phyloP scores from a whole-genome alignment of 1,140 invertebrate genomes.

The Dreissena polymorpha region DNA sequence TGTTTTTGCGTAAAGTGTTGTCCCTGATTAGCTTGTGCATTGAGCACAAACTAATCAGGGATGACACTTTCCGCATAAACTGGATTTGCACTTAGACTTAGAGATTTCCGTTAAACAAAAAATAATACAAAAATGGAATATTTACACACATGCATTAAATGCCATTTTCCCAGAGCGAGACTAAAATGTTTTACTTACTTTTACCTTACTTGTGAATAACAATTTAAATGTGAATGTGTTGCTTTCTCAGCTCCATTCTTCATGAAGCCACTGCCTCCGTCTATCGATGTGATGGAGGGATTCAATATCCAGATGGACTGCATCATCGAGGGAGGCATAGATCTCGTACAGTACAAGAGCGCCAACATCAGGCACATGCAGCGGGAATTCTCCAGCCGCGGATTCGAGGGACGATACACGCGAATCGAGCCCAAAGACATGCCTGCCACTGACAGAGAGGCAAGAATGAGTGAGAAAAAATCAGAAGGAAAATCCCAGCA shows the following conservation, averaged over 20 bases:
- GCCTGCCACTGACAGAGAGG: not conserved
- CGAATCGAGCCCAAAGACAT: conserved; percentile 48
- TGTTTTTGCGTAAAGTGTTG: too few relatives aligned
- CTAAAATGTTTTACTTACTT: too few relatives aligned
- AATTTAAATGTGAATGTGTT: not conserved
- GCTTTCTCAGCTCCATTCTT: conserved; percentile 75
- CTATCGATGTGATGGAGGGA: conserved; percentile 75
- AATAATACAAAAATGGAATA: too few relatives aligned
- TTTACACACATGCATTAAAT: too few relatives aligned
- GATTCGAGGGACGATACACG: conserved; percentile 71
- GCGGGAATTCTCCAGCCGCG: conserved; percentile 61
- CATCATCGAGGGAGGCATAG: conserved; percentile 70
- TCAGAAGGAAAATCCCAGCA: not conserved
- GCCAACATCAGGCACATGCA: conserved; percentile 57
- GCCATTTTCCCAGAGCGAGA: too few relatives aligned
- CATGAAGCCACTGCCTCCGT: conserved; percentile 74
- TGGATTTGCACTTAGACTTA: too few relatives aligned
- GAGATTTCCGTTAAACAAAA: too few relatives aligned
- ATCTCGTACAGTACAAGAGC: conserved; percentile 60
- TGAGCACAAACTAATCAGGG: too few relatives aligned
- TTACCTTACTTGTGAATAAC: too few relatives aligned
- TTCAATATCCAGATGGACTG: conserved; percentile 74
- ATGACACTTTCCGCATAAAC: too few relatives aligned
- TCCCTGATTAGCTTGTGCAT: too few relatives aligned
- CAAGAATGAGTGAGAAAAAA: not conserved